A percentile compares a stretch with the other conserved stretches of the same genome.
These are phyloP conservation scores for Drosophila jambulina DNA, from an alignment of 1,140 invertebrate species.

Conservation along the genomic window DNA sequence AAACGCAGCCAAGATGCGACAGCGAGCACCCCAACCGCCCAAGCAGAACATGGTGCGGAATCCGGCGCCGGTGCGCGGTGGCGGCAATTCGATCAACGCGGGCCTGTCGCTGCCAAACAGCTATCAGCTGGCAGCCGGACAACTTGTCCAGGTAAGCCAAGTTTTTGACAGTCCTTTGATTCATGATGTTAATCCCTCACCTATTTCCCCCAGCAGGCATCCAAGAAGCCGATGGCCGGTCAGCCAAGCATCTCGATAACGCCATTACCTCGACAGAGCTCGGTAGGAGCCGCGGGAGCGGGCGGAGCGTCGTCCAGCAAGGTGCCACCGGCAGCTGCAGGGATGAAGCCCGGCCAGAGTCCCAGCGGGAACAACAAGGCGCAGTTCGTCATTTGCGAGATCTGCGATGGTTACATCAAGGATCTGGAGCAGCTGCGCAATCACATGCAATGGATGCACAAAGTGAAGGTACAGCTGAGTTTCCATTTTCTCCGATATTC, in stretches of 20 bases:
- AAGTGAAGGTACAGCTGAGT: conserved; percentile 89
- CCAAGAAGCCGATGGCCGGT: conserved; percentile 86
- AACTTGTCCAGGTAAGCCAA: conserved; percentile 72
- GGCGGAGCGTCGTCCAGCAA: conserved; percentile 85
- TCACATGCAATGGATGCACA: conserved; percentile 98
- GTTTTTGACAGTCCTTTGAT: not conserved
- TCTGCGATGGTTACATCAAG: conserved; percentile 97
- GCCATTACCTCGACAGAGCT: conserved; percentile 90
- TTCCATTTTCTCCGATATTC: conserved; percentile 9
- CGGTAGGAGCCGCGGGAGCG: conserved; percentile 62
- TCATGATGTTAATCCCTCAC: not conserved
- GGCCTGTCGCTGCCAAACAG: conserved; percentile 77
- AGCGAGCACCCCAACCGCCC: conserved; percentile 63
- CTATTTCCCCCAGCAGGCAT: conserved; percentile 49
- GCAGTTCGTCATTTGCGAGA: conserved; percentile 97
- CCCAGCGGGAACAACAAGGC: conserved; percentile 88
- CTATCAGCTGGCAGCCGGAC: conserved; percentile 78
- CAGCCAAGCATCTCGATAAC: conserved; percentile 97
- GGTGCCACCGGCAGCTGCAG: conserved; percentile 84
- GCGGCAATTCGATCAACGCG: conserved; percentile 47
- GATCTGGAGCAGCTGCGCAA: conserved; percentile 96
- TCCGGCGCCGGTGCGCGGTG: conserved; percentile 64
- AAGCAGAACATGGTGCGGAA: conserved; percentile 66
- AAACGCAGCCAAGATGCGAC: conserved; percentile 79
- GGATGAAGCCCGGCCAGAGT: conserved; percentile 85